Conservation (phyloP, 2,797 vertebrate genomes). For the Falco rusticolus region DNA sequence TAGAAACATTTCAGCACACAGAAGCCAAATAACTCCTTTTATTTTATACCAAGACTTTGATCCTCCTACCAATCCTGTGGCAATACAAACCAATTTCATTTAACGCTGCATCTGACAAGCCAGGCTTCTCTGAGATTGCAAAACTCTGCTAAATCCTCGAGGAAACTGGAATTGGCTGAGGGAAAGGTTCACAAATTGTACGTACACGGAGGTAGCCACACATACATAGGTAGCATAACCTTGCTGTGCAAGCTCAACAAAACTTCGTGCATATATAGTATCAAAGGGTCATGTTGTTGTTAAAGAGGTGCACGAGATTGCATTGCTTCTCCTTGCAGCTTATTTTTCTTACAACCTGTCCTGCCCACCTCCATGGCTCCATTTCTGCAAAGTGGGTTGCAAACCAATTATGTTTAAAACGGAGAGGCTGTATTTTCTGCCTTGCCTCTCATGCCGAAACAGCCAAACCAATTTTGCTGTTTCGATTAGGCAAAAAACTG, state of each 20-base stretch:
- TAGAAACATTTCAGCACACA: constrained; percentile 1
- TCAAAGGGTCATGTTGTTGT: not conserved
- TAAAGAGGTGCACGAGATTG: not conserved
- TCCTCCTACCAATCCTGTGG: constrained; percentile 10
- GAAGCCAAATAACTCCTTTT: constrained; percentile 20
- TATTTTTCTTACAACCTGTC: not conserved
- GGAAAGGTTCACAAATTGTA: not conserved
- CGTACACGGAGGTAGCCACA: accelerated
- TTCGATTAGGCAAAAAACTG: not conserved
- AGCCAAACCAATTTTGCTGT: not conserved
- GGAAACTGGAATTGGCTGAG: not conserved
- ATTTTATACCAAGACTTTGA: constrained; percentile 47
- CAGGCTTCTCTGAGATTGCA: not conserved
- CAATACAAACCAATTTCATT: constrained; percentile 22
- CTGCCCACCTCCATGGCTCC: not conserved
- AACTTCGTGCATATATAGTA: not conserved
- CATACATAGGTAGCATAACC: not conserved
- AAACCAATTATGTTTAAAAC: not conserved
- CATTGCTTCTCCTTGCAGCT: not conserved
- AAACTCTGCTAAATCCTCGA: not conserved
- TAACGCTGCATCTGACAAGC: not conserved
- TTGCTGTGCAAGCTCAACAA: not conserved
- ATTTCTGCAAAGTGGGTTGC: not conserved
- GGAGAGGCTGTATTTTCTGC: not conserved
- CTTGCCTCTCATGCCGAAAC: not conserved